Evolutionary conservation across 2,113 vertebrate species (phyloP).

Genomic region (Phrynosoma blainvillii): DNA sequence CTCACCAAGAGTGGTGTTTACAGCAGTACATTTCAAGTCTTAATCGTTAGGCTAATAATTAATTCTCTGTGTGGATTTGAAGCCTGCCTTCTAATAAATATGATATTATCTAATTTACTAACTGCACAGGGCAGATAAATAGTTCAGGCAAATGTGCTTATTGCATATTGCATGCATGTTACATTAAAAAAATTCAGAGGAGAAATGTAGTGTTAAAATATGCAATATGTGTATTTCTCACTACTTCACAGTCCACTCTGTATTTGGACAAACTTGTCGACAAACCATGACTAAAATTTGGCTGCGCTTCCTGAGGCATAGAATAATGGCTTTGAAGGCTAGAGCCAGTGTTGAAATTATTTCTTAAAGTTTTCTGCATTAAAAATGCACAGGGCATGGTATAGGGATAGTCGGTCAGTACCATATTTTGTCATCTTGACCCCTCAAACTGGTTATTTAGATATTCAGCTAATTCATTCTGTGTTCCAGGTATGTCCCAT

Average conservation of each 20-base stretch:
- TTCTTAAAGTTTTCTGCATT: not conserved
- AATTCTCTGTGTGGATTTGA: not conserved
- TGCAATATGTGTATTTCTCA: not conserved
- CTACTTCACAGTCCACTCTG: not conserved
- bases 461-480: not conserved
- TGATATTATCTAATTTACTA: not conserved
- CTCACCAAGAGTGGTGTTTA: not conserved
- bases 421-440: not conserved
- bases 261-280: not conserved
- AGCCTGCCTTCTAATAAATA: not conserved
- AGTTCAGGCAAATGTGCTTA: not conserved
- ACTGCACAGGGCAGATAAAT: not conserved
- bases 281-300: not conserved
- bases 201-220: not conserved
- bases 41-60: not conserved
- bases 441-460: not conserved
- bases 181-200: not conserved
- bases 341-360: too few species aligned
- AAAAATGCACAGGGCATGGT: not conserved
- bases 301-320: too few species aligned
- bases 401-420: not conserved
- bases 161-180: too few species aligned
- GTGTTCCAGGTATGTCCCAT: slow-evolving; percentile 84
- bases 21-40: not conserved
- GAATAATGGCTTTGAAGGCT: not conserved